phyloP scores from a whole-genome alignment of 2,797 vertebrate species.

The Balearica regulorum region DNA sequence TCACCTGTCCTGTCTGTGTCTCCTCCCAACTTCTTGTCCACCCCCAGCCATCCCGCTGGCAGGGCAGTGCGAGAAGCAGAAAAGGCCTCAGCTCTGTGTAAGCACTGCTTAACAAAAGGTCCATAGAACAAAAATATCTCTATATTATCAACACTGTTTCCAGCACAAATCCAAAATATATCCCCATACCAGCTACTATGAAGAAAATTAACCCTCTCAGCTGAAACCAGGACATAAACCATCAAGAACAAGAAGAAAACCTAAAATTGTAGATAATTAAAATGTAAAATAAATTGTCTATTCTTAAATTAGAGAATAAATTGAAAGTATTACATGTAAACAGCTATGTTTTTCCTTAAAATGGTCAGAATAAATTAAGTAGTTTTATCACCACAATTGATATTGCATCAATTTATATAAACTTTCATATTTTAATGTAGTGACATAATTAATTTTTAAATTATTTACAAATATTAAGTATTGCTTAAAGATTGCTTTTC shows the following conservation, averaged over 20 bases:
- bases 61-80: too few relatives aligned
- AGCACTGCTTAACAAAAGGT: too few relatives aligned
- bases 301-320: background rate
- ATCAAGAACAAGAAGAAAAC: background rate
- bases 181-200: too few relatives aligned
- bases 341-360: background rate
- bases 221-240: background rate
- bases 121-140: too few relatives aligned
- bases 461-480: background rate
- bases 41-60: too few relatives aligned
- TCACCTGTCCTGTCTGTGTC: too few relatives aligned
- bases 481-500: background rate
- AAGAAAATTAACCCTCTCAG: too few relatives aligned
- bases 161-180: too few relatives aligned
- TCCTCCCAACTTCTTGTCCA: too few relatives aligned
- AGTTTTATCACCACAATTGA: background rate
- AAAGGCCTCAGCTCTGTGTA: too few relatives aligned
- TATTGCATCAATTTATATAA: background rate
- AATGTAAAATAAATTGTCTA: background rate
- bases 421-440: background rate
- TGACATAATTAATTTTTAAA: background rate
- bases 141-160: too few relatives aligned
- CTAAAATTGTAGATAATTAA: background rate
- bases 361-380: background rate
- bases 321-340: background rate